Percentiles rank a stretch among this genome's conserved stretches.
These are phyloP conservation scores for Cephalotes varians DNA, from an alignment of 2,888 invertebrate genomes.

Conservation along the genomic window DNA sequence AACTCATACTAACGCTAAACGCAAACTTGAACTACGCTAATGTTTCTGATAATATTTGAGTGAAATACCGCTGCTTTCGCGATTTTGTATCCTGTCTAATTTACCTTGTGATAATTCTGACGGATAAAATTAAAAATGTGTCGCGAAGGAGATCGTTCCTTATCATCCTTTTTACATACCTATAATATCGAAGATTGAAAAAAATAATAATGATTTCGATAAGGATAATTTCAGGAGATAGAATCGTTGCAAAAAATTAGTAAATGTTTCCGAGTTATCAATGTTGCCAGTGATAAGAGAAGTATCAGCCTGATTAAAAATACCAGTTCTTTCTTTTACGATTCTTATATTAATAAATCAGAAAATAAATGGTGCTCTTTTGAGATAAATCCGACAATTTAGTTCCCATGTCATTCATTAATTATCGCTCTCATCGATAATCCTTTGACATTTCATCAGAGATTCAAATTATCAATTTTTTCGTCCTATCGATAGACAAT, in stretches of 20 bases:
- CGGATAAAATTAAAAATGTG: slow-evolving; percentile 16
- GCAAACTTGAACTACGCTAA: too few species aligned
- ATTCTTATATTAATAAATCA: not conserved
- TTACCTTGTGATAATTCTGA: not conserved
- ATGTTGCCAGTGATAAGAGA: not conserved
- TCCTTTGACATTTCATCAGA: slow-evolving; percentile 9
- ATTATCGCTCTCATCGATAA: slow-evolving; percentile 12
- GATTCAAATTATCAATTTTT: not conserved
- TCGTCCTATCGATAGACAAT: not conserved
- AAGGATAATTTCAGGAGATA: not conserved
- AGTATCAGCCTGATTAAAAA: slow-evolving; percentile 16
- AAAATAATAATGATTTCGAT: not conserved
- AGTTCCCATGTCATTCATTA: not conserved
- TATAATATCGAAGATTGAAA: not conserved
- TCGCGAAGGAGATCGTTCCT: not conserved
- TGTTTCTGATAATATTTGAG: too few species aligned
- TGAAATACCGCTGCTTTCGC: not conserved
- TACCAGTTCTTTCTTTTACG: not conserved
- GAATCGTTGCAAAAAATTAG: not conserved
- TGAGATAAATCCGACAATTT: not conserved
- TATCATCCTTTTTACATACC: not conserved
- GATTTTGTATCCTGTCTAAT: not conserved
- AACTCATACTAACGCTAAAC: too few species aligned
- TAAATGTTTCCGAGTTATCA: slow-evolving; percentile 1
- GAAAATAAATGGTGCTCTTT: not conserved